A percentile compares a stretch with the other conserved stretches of the same genome.
Conservation (phyloP, 2,797 vertebrate species). For the Toxotes lorentzi region DNA sequence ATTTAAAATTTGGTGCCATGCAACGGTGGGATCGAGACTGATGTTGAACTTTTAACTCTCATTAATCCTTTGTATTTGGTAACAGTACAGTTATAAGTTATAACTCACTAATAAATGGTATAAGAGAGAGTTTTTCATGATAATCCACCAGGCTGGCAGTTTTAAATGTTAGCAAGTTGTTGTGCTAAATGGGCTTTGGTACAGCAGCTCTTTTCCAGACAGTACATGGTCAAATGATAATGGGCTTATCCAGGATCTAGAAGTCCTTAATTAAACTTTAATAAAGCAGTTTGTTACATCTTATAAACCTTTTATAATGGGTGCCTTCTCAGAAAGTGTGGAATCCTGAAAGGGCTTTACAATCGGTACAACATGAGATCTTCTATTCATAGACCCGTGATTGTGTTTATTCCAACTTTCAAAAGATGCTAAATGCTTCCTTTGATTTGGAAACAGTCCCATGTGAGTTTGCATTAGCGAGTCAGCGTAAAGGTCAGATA, state of each 20-base stretch:
- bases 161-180: background rate
- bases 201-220: background rate
- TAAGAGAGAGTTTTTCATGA: background rate
- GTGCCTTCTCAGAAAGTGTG: background rate
- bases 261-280: background rate
- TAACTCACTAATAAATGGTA: background rate
- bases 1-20: no score
- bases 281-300: background rate
- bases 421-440: background rate
- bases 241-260: background rate
- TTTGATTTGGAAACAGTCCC: background rate
- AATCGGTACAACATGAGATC: background rate
- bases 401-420: background rate
- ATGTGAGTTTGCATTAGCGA: background rate
- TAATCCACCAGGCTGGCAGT: background rate
- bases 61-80: background rate
- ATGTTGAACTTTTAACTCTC: no score
- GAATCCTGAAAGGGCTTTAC: background rate
- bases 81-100: background rate
- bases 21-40: no score
- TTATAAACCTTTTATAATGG: background rate
- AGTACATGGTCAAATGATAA: background rate
- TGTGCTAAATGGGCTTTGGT: background rate
- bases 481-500: background rate
- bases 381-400: background rate